Base-by-base conservation (phyloP, 2,797 vertebrate species). In the Pterois miles region DNA sequence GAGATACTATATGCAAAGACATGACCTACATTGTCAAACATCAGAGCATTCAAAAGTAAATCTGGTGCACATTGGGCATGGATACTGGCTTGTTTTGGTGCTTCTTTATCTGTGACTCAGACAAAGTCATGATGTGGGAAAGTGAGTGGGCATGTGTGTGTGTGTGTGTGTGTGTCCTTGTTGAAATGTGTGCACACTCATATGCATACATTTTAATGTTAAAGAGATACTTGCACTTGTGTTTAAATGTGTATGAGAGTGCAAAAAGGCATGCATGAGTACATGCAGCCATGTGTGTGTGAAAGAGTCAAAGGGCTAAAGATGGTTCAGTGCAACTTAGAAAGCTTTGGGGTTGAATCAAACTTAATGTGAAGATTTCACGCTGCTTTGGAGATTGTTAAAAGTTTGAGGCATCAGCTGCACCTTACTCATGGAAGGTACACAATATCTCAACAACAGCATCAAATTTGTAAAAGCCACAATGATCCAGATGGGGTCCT, bases 351-450 rank as follows among this genome's bases (percentile, higher is more conserved):
- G 88, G 71, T 64, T 81, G 86, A 91, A 86, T 81, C 86, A 91
- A 86, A 83, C 77, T 78, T 89, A 91, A 92, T 90, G 58, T 63
- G 85, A 88, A 71, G 74, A 81, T 88, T 88, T 92, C 76, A 91
- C 54, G 76, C 88, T 83, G 53, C 74, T 86, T 67, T 90, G 86
- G 86, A 90, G 83, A 76, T 82, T 74, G 81, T 86, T 87, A 75
- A 87, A 90, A 90, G 65, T 84, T 76, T 60, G 54, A 84, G 79
- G 86, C 86, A 86, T 94, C 92, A 93, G 93, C 91, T 95, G 92
- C 86, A 87, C 83, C 85, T 82, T 77, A 68, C 65, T 54, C 68
- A 5, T 46, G 63, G 81, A 82, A 88, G 86, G 86, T 86, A 81
- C 88, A 89, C 82, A 83, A 68, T 72, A 78, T 81, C 71, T 85